Conservation (phyloP, 2,888 invertebrate genomes). For the Clitarchus hookeri region DNA sequence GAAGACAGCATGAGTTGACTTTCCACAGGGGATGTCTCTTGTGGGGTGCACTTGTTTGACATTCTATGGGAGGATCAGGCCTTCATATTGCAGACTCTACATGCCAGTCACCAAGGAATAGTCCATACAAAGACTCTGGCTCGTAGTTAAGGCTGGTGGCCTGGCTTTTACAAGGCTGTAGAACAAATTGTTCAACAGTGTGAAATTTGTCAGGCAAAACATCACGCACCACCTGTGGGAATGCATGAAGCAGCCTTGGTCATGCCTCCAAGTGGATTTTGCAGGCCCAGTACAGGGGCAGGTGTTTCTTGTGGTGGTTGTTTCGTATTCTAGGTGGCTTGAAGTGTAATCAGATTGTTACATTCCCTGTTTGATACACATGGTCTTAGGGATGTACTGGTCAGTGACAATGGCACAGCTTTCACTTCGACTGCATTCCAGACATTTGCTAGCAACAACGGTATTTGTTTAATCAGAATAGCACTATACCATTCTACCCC, state of each 20-base stretch:
- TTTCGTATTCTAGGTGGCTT: neutral
- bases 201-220: neutral
- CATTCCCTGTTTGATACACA: slow-evolving; percentile 40
- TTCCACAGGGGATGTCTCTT: neutral
- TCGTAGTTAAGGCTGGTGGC: neutral
- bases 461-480: slow-evolving; percentile 39
- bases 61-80: neutral
- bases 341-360: slow-evolving; percentile 29
- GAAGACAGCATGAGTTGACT: neutral
- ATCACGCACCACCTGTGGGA: slow-evolving; percentile 17
- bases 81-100: neutral
- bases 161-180: neutral
- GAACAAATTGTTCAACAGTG: neutral
- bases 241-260: slow-evolving; percentile 19
- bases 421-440: slow-evolving; percentile 46
- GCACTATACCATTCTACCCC: slow-evolving; percentile 44
- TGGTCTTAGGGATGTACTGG: slow-evolving; percentile 45
- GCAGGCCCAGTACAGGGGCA: slow-evolving; percentile 24
- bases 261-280: slow-evolving; percentile 21
- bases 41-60: neutral
- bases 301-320: slow-evolving; percentile 23
- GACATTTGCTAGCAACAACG: slow-evolving; percentile 42
- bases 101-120: neutral
- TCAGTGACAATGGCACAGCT: slow-evolving; percentile 46
- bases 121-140: neutral